These are phyloP conservation scores for Spilarctia lutea DNA, from an alignment of 2,888 invertebrate species.

Conservation along the genomic window DNA sequence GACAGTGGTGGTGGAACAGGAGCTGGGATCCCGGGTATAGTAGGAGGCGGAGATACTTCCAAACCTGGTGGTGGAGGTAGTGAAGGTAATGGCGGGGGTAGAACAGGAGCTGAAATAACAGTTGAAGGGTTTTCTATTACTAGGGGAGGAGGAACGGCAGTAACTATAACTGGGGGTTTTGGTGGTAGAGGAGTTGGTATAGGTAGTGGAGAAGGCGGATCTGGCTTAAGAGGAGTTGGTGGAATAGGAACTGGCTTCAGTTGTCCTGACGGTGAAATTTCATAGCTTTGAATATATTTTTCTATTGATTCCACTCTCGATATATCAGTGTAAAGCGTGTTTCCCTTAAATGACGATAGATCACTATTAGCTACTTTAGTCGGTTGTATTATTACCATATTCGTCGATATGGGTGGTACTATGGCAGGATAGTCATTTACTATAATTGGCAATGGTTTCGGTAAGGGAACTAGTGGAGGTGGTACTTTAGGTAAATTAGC, in stretches of 20 bases:
- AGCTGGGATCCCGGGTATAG: too few relatives aligned
- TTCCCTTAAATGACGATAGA: constrained; percentile 16
- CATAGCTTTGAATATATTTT: constrained; percentile 33
- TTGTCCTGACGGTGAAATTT: neutral
- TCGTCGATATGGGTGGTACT: constrained; percentile 39
- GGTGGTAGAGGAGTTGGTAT: neutral
- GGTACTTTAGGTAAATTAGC: constrained; percentile 1
- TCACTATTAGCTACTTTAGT: constrained; percentile 17
- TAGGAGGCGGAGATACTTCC: too few relatives aligned
- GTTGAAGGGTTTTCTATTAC: neutral
- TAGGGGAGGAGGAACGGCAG: neutral
- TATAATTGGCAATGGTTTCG: constrained; percentile 19
- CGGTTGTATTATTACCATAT: constrained; percentile 42
- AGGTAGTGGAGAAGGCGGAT: constrained; percentile 17
- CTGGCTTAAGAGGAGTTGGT: neutral
- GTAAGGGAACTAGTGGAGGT: constrained; percentile 11
- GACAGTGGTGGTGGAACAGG: neutral
- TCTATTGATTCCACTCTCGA: constrained; percentile 43
- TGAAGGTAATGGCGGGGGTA: neutral
- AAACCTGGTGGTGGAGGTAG: neutral
- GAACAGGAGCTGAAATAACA: neutral
- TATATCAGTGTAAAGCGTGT: constrained; percentile 50
- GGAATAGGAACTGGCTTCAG: neutral
- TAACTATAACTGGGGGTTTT: constrained; percentile 1
- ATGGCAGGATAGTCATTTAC: constrained; percentile 20